These are phyloP conservation scores for Coccyzus lansbergi DNA, from an alignment of 2,797 vertebrate genomes.

Conservation along the genomic window DNA sequence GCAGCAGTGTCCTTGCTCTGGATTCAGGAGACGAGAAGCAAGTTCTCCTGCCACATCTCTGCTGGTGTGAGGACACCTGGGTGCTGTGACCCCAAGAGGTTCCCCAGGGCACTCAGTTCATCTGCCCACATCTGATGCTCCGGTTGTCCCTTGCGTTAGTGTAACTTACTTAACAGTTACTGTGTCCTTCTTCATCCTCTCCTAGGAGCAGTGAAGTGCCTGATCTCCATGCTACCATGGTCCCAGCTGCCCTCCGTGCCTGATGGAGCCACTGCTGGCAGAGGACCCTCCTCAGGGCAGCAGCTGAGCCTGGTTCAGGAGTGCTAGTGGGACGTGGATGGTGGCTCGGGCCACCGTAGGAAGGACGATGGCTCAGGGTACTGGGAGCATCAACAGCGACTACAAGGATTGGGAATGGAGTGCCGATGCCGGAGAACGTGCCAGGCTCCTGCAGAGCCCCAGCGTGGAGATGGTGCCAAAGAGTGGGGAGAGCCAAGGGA, in stretches of 20 bases:
- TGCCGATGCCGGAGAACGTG: slow-evolving; percentile 87
- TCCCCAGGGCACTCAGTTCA: not conserved
- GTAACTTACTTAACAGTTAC: not conserved
- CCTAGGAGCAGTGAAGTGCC: not conserved
- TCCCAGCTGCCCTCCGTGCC: not conserved
- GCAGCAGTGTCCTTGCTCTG: not conserved
- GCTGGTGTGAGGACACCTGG: not conserved
- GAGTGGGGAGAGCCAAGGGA: slow-evolving; percentile 37
- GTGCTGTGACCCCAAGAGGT: not conserved
- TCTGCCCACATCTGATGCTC: not conserved
- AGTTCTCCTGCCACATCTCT: not conserved
- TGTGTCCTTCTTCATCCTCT: not conserved
- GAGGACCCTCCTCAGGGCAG: not conserved
- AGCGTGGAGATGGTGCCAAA: slow-evolving; percentile 83
- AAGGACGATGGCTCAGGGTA: slow-evolving; percentile 70
- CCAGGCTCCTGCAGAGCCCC: slow-evolving; percentile 90
- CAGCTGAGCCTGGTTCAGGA: fast-evolving
- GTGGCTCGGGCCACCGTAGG: not conserved
- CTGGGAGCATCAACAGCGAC: slow-evolving; percentile 87
- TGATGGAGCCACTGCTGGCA: not conserved
- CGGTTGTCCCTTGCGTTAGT: not conserved
- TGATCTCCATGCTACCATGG: fast-evolving
- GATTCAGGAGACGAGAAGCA: not conserved
- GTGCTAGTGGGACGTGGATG: not conserved
- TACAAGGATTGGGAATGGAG: slow-evolving; percentile 84